Percentiles rank a stretch among this genome's conserved stretches.
Evolutionary conservation across 2,113 vertebrate genomes (phyloP).

Genomic region (Tragulus kanchil): DNA sequence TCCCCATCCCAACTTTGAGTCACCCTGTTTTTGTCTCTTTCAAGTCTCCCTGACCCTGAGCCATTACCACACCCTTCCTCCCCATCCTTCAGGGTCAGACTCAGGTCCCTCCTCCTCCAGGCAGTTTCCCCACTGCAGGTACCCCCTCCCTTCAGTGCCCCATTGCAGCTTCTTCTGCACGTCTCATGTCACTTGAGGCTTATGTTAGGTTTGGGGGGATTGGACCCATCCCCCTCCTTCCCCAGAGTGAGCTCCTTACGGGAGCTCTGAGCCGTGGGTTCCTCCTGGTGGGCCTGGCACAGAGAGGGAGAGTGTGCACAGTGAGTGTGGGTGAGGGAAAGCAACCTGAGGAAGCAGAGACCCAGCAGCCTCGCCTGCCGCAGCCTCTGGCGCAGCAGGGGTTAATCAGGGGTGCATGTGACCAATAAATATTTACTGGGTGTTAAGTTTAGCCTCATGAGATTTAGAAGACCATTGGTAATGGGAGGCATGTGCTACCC

Average conservation of each 20-base stretch:
- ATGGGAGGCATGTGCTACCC: neutral
- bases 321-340: neutral
- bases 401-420: slow-evolving; percentile 73
- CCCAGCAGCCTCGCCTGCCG: neutral
- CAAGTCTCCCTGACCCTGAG: neutral
- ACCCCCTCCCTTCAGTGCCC: neutral
- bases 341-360: neutral
- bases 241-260: neutral
- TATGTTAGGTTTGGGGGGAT: neutral
- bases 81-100: neutral
- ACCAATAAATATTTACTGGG: slow-evolving; percentile 82
- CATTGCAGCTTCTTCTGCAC: neutral
- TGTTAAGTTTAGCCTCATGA: slow-evolving; percentile 68
- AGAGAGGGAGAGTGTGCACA: neutral
- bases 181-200: neutral
- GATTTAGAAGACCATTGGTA: slow-evolving; percentile 62
- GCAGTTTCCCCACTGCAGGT: neutral
- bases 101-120: neutral
- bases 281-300: neutral
- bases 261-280: neutral
- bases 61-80: neutral
- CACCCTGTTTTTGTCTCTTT: neutral
- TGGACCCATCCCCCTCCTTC: neutral
- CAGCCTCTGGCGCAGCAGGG: slow-evolving; percentile 70
- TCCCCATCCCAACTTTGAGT: neutral